phyloP scores from a whole-genome alignment of 2,888 invertebrate genomes.

The Monoplex corrugatus region DNA sequence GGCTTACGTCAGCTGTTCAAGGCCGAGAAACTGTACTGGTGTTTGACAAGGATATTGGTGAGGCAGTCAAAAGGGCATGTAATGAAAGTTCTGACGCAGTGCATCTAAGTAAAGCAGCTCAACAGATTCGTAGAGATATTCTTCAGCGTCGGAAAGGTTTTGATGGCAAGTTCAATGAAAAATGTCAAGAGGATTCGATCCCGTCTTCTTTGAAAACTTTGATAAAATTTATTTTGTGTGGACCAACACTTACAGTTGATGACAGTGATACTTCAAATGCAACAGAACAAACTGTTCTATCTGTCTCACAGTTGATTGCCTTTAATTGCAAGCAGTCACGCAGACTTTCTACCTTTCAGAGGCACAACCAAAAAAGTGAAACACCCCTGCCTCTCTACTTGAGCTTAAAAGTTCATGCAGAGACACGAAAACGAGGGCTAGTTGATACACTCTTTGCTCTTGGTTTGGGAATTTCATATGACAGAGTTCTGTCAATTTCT shows the following conservation, averaged over 20 bases:
- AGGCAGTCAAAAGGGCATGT: too few relatives aligned
- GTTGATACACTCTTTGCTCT: conserved; percentile 38
- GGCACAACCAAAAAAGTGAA: not conserved
- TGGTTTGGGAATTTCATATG: conserved; percentile 35
- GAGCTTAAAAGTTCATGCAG: not conserved
- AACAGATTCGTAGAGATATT: not conserved
- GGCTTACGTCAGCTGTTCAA: too few relatives aligned
- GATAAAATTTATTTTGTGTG: too few relatives aligned
- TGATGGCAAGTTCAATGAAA: not conserved
- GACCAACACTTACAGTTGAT: too few relatives aligned
- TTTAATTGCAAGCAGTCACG: not conserved
- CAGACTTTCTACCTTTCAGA: not conserved
- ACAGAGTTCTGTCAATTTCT: too few relatives aligned
- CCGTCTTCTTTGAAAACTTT: not conserved
- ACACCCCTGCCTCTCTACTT: not conserved
- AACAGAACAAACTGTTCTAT: not conserved
- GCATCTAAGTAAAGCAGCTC: not conserved
- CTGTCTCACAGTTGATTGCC: not conserved
- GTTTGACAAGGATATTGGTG: too few relatives aligned
- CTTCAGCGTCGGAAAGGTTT: not conserved
- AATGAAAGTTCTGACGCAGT: too few relatives aligned
- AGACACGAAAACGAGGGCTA: too few relatives aligned
- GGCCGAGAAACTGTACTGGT: too few relatives aligned
- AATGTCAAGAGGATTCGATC: not conserved
- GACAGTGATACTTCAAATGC: not conserved